Evolutionary conservation across 2,888 invertebrate species (phyloP).

Genomic region (Byasa hedistus): DNA sequence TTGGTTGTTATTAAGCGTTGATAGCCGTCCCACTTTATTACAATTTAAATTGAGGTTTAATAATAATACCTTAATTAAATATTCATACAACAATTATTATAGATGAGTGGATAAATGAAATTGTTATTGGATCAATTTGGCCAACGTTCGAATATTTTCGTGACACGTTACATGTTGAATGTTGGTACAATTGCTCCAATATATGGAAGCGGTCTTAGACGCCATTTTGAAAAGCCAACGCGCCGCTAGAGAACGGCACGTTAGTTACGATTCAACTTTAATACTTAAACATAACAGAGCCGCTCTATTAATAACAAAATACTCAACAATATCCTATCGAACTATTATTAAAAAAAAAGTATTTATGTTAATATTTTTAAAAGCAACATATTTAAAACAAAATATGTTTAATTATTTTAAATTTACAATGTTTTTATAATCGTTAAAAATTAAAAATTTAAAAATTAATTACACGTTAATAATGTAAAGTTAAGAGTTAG

Average conservation of each 20-base stretch:
- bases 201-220: slow-evolving; percentile 13
- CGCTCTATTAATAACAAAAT: slow-evolving; percentile 11
- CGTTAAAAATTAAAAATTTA: neutral
- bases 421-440: neutral
- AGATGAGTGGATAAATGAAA: neutral
- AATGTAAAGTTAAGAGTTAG: neutral
- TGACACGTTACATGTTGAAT: slow-evolving; percentile 1
- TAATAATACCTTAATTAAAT: neutral
- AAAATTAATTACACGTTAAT: neutral
- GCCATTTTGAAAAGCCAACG: slow-evolving; percentile 29
- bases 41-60: neutral
- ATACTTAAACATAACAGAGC: slow-evolving; percentile 11
- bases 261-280: slow-evolving; percentile 11
- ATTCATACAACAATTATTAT: neutral
- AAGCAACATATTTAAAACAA: no score
- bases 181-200: slow-evolving; percentile 14
- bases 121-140: neutral
- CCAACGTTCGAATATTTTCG: neutral
- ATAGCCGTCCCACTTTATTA: no score
- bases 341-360: no score
- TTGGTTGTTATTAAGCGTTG: neutral
- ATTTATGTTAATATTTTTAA: no score
- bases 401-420: neutral
- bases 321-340: no score
- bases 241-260: slow-evolving; percentile 9